These are phyloP conservation scores for Nipponia nippon DNA, from an alignment of 2,113 vertebrate species.

Conservation along the genomic window DNA sequence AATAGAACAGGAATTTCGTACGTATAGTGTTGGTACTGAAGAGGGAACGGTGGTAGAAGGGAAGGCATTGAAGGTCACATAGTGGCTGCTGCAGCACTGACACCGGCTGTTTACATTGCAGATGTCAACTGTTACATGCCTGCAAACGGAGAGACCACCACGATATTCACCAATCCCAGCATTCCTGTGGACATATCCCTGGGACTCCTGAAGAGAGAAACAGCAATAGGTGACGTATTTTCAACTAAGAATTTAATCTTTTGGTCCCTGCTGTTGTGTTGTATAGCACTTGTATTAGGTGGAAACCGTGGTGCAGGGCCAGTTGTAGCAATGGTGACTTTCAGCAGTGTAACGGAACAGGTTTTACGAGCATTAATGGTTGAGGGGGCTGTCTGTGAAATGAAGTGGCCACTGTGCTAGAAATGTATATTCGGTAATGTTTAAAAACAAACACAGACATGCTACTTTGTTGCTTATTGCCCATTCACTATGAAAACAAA, in stretches of 20 bases:
- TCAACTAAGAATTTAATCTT: background rate
- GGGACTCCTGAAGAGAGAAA: constrained; percentile 90
- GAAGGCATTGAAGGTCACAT: rapidly evolving
- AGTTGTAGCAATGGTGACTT: rapidly evolving
- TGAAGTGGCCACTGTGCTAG: rapidly evolving
- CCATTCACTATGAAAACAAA: background rate
- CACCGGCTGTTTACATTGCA: background rate
- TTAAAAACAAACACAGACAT: rapidly evolving
- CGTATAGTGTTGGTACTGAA: background rate
- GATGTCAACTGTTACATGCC: constrained; percentile 93
- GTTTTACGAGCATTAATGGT: background rate
- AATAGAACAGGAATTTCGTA: constrained; percentile 95
- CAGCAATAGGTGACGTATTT: constrained; percentile 76
- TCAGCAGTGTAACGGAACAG: rapidly evolving
- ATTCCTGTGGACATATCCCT: constrained; percentile 94
- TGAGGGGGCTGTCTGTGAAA: background rate
- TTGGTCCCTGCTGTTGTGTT: rapidly evolving
- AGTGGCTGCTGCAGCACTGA: background rate
- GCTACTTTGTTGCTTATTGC: background rate
- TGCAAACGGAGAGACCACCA: constrained; percentile 88
- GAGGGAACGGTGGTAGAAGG: background rate
- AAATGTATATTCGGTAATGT: rapidly evolving
- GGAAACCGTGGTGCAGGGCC: background rate
- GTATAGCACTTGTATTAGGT: rapidly evolving
- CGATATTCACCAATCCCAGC: constrained; percentile 86